A percentile compares a stretch with the other conserved stretches of the same genome.
These are phyloP conservation scores for Typhlichthys subterraneus DNA, from an alignment of 2,797 vertebrate species.

Conservation along the genomic window DNA sequence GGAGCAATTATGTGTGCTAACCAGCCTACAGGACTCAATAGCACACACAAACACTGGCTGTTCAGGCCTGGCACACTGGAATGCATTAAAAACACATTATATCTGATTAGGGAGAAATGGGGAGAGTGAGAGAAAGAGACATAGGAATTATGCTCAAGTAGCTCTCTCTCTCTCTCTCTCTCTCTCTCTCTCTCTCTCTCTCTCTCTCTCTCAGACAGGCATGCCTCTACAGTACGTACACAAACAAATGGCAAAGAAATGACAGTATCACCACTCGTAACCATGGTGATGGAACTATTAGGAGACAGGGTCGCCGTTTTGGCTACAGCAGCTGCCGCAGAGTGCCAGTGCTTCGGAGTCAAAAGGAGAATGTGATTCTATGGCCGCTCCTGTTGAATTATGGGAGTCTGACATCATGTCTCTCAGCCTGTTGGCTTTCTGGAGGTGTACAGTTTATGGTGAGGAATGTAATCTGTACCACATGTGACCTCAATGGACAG, in stretches of 20 bases:
- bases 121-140: not conserved
- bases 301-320: slow-evolving; percentile 15
- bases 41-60: slow-evolving; percentile 42
- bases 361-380: slow-evolving; percentile 36
- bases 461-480: slow-evolving; percentile 54
- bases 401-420: slow-evolving; percentile 54
- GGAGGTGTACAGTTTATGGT: slow-evolving; percentile 39
- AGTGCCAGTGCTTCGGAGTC: slow-evolving; percentile 12
- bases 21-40: slow-evolving; percentile 49
- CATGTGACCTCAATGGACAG: slow-evolving; percentile 39
- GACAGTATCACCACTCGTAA: slow-evolving; percentile 1
- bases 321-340: slow-evolving; percentile 28
- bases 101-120: slow-evolving; percentile 51
- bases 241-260: slow-evolving; percentile 7
- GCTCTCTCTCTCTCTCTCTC: too few relatives aligned
- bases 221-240: not conserved
- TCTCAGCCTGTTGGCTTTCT: slow-evolving; percentile 62
- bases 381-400: slow-evolving; percentile 50
- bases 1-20: slow-evolving; percentile 63
- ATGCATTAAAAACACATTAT: slow-evolving; percentile 35
- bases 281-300: slow-evolving; percentile 33
- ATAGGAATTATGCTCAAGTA: not conserved
- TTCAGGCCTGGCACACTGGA: slow-evolving; percentile 38
- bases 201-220: not conserved
- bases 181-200: too few relatives aligned